A percentile compares a stretch with the other conserved stretches of the same genome.
Evolutionary conservation across 2,797 vertebrate genomes (phyloP).

Genomic region (Cossypha dichroa): DNA sequence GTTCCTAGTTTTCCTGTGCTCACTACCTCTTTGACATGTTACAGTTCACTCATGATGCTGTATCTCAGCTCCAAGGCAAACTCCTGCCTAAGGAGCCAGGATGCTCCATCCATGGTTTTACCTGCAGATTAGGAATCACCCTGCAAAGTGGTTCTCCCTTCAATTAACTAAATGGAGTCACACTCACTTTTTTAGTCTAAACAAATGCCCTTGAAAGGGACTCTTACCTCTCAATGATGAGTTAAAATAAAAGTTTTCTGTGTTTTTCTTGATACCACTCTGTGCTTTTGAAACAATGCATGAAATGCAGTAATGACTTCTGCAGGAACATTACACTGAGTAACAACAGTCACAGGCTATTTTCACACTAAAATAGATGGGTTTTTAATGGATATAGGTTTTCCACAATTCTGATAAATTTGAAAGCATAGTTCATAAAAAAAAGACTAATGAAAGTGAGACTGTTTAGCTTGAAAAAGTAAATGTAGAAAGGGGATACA

Average conservation of each 20-base stretch:
- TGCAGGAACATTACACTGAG: background rate
- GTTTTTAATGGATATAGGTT: background rate
- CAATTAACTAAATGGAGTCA: background rate
- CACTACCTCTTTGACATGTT: background rate
- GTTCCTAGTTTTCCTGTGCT: background rate
- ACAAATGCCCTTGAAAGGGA: background rate
- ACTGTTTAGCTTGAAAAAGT: background rate
- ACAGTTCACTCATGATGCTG: background rate
- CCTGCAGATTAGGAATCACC: background rate
- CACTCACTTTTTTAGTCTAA: background rate
- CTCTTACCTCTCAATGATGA: rapidly evolving
- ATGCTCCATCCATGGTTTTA: background rate
- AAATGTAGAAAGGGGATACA: background rate
- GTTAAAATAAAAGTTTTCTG: background rate
- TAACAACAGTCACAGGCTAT: background rate
- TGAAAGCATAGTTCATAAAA: background rate
- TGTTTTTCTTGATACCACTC: background rate
- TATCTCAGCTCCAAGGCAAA: background rate
- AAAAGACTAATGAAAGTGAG: background rate
- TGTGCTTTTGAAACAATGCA: background rate
- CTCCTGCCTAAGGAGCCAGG: background rate
- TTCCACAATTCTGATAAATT: background rate
- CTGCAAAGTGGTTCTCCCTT: background rate
- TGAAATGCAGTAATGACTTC: background rate
- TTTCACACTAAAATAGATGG: background rate